Evolutionary conservation across 2,113 vertebrate genomes (phyloP).

Genomic region (Cinclus mexicanus): DNA sequence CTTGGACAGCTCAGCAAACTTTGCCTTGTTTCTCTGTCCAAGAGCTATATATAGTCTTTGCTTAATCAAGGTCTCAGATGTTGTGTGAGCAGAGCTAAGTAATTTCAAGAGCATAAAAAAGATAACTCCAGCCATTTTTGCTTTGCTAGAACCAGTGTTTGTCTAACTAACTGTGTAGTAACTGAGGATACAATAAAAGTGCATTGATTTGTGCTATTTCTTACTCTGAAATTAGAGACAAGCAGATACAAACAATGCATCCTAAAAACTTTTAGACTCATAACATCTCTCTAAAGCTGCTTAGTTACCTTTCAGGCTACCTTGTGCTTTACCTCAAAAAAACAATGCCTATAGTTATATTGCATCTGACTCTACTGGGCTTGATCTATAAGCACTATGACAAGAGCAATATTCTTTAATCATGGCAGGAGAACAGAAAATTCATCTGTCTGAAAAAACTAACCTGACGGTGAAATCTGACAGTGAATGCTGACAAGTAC

Average conservation of each 20-base stretch:
- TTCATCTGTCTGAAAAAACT: neutral
- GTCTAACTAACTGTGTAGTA: neutral
- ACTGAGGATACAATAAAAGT: neutral
- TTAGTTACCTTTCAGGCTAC: neutral
- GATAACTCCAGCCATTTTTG: neutral
- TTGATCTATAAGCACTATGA: neutral
- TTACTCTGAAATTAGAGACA: neutral
- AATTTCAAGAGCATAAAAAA: neutral
- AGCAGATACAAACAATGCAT: neutral
- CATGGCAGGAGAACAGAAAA: neutral
- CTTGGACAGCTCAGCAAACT: constrained; percentile 18
- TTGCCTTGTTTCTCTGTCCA: neutral
- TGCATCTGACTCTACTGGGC: neutral
- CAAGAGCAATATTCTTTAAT: neutral
- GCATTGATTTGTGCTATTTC: neutral
- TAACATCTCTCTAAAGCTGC: neutral
- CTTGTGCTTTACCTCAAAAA: neutral
- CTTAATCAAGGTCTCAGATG: neutral
- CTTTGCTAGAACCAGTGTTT: neutral
- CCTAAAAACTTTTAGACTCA: neutral
- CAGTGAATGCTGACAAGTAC: neutral
- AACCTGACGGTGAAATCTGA: neutral
- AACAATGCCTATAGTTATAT: neutral
- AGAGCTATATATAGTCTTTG: constrained; percentile 5
- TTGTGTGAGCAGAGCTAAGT: neutral